These are phyloP conservation scores for Meloidogyne floridensis DNA, from an alignment of 1,140 invertebrate genomes.

Conservation along the genomic window DNA sequence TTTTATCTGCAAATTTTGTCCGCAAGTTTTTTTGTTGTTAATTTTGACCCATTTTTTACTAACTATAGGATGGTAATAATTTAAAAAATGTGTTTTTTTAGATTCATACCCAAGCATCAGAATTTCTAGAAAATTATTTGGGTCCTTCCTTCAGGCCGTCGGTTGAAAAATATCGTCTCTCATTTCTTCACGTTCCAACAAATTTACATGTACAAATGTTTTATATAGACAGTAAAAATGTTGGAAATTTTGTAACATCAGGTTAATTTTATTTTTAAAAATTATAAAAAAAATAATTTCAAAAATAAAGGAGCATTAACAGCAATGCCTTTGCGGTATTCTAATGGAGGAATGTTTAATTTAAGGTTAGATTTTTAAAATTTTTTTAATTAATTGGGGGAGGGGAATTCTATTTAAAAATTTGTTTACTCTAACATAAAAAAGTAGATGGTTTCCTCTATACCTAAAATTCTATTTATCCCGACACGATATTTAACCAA, in stretches of 20 bases:
- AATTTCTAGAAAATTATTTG: slow-evolving; percentile 52
- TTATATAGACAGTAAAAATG: slow-evolving; percentile 29
- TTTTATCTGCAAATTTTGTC: background rate
- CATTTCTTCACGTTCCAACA: slow-evolving; percentile 51
- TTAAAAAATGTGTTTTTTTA: background rate
- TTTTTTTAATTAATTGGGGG: too few species aligned
- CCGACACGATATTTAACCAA: too few species aligned
- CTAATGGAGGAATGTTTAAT: slow-evolving; percentile 48
- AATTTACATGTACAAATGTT: slow-evolving; percentile 59
- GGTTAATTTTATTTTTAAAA: background rate
- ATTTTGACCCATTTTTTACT: too few species aligned
- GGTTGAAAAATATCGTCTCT: slow-evolving; percentile 52
- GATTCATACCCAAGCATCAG: slow-evolving; percentile 47
- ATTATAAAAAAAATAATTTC: background rate
- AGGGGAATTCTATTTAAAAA: too few species aligned
- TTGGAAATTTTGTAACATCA: slow-evolving; percentile 43
- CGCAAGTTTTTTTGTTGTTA: too few species aligned
- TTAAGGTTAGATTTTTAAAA: slow-evolving; percentile 24
- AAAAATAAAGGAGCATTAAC: slow-evolving; percentile 43
- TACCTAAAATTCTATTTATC: too few species aligned
- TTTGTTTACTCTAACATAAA: too few species aligned
- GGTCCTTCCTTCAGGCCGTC: slow-evolving; percentile 55
- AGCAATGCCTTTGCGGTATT: slow-evolving; percentile 54
- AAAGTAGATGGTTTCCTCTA: too few species aligned
- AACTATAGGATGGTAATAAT: too few species aligned